A percentile compares a stretch with the other conserved stretches of the same genome.
Evolutionary conservation across 1,140 invertebrate species (phyloP).

Genomic region (Parasteatoda tepidariorum): DNA sequence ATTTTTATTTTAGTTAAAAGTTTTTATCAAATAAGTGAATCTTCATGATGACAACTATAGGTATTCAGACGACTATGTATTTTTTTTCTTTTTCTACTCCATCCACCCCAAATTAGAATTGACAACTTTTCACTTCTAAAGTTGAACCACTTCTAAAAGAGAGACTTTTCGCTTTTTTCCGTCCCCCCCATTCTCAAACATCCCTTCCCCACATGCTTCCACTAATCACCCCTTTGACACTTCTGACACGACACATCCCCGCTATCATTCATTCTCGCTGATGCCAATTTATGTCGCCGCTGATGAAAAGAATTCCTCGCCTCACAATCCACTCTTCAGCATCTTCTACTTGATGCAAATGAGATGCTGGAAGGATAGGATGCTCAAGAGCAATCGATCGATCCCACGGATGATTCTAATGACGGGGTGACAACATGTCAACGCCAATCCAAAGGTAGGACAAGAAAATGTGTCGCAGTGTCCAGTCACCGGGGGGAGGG

Average conservation of each 20-base stretch:
- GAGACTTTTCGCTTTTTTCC: neutral
- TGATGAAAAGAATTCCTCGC: conserved; percentile 10
- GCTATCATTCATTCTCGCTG: conserved; percentile 41
- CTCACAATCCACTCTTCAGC: neutral
- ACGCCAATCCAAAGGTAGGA: conserved; percentile 54
- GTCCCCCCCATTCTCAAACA: neutral
- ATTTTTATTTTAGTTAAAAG: too few relatives aligned
- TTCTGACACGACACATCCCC: conserved; percentile 36
- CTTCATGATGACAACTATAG: too few relatives aligned
- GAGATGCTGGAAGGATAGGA: neutral
- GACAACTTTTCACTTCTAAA: conserved; percentile 31
- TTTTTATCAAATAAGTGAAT: too few relatives aligned
- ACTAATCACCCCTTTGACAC: conserved; percentile 51
- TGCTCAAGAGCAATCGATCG: conserved; percentile 7
- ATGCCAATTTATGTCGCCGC: conserved; percentile 40
- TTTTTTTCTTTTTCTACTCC: too few relatives aligned
- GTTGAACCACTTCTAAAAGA: conserved; percentile 20
- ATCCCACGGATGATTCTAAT: conserved; percentile 23
- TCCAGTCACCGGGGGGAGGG: conserved; percentile 28
- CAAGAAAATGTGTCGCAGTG: conserved; percentile 53
- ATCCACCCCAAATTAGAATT: too few relatives aligned
- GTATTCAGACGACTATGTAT: too few relatives aligned
- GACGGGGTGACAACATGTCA: conserved; percentile 50
- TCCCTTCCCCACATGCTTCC: conserved; percentile 21
- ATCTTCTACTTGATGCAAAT: conserved; percentile 34